Base-by-base conservation (phyloP, 2,888 invertebrate species). In the Patella depressa region DNA sequence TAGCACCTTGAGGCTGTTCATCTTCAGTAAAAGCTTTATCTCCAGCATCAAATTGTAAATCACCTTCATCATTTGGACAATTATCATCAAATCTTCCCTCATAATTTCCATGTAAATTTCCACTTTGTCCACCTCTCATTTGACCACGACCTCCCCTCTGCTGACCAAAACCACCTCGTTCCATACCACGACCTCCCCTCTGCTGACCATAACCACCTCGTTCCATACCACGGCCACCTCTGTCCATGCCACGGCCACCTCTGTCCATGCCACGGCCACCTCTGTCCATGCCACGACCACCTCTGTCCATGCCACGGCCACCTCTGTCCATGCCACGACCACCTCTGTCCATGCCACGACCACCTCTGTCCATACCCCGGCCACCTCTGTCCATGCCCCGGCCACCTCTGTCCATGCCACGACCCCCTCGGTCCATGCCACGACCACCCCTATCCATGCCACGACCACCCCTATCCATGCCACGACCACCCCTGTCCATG, bases 281-380 rank as follows among this genome's bases (percentile, higher is more conserved):
- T 15, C 78, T 72, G 5, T 65, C 34, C 72, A 55, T 29, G 17
- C 72, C 72, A 24, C 72, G 53, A 29, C 72, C 65, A 59, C 65
- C 57, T 19, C 65, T 57, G 24, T 55, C 57, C 17, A 74, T 59
- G 34, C 59, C 74, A 29, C 74, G 55, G 15, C 78, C 78, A 57
- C 71, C 59, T 53, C 75, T 75, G 45, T 65, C 65, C 3, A 53
- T 55, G 71, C 53, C 65, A 55, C 15, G 34, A 17, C 72, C 77
- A 3, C 74, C 71, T 55, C 78, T 53, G 14, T 78, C 79, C 34
- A 77, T 73, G 11, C 75, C 80, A 5, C 75, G 70, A 17, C 71
- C 59, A 19, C 7, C 65, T 7, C 53, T 19, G n/a, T 45, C 45
- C 45, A 45, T 9, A 1, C 45, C 45, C 0, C 45, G 45, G 9